Evolutionary conservation across 2,113 vertebrate species (phyloP).

Genomic region (Bufo bufo): DNA sequence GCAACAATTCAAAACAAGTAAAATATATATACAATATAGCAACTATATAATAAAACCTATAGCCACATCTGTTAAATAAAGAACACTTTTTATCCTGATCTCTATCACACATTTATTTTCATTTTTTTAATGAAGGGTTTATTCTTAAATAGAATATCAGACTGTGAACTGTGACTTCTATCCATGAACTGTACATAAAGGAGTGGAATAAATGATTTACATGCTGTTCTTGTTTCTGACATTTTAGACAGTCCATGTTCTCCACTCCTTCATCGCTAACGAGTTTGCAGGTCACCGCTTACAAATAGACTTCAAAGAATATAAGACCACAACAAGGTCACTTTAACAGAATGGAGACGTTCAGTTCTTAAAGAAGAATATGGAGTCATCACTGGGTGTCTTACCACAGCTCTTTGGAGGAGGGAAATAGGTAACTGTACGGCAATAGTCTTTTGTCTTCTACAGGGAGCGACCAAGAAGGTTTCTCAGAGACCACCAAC

Average conservation of each 20-base stretch:
- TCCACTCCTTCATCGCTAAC: constrained; percentile 5
- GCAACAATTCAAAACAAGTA: not conserved
- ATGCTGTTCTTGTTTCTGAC: constrained; percentile 43
- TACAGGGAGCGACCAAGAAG: too few species aligned
- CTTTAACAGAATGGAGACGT: not conserved
- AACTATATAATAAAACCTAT: too few species aligned
- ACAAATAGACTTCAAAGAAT: not conserved
- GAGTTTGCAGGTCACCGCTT: constrained; percentile 40
- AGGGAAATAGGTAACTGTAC: too few species aligned
- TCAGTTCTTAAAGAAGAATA: not conserved
- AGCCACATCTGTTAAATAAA: too few species aligned
- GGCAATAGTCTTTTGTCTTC: too few species aligned
- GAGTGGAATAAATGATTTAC: constrained; percentile 30
- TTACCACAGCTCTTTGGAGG: not conserved
- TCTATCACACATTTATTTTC: not conserved
- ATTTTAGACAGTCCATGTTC: constrained; percentile 15
- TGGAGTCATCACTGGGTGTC: not conserved
- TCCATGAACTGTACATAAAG: not conserved
- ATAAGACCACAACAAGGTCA: constrained; percentile 1
- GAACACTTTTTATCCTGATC: not conserved
- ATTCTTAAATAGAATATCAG: not conserved
- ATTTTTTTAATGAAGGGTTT: not conserved
- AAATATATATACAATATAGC: too few species aligned
- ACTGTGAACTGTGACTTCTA: not conserved
- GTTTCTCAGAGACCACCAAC: too few species aligned